A percentile compares a stretch with the other conserved stretches of the same genome.
These are phyloP conservation scores for Cosmia pyralina DNA, from an alignment of 2,888 invertebrate genomes.

Conservation along the genomic window DNA sequence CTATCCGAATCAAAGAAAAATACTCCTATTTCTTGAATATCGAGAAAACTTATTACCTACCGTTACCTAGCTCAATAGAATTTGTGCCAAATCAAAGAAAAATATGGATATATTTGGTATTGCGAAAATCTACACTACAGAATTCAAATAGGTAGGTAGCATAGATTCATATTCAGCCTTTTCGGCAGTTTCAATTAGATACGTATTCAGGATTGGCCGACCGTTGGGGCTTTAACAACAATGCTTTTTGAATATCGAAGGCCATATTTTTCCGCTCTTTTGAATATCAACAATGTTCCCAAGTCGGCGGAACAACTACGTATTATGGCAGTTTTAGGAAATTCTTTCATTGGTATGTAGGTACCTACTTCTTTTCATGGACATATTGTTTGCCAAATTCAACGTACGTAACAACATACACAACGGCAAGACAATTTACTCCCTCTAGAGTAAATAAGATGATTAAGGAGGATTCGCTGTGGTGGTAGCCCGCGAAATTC, in stretches of 20 bases:
- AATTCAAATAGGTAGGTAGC: slow-evolving; percentile 20
- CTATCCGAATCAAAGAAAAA: slow-evolving; percentile 6
- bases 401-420: neutral
- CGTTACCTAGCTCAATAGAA: slow-evolving; percentile 3
- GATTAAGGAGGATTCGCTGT: no score
- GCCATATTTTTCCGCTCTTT: slow-evolving; percentile 20
- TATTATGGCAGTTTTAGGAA: neutral
- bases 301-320: neutral
- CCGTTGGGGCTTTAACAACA: slow-evolving; percentile 15
- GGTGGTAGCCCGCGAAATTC: no score
- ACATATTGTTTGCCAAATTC: neutral
- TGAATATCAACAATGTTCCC: slow-evolving; percentile 34
- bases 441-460: no score
- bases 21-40: slow-evolving; percentile 2
- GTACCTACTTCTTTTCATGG: neutral
- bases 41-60: slow-evolving; percentile 12
- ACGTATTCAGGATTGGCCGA: slow-evolving; percentile 17
- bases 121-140: neutral
- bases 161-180: slow-evolving; percentile 5
- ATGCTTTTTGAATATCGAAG: slow-evolving; percentile 29
- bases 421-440: neutral
- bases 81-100: slow-evolving; percentile 21
- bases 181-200: slow-evolving; percentile 18
- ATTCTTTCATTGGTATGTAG: neutral
- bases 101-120: slow-evolving; percentile 7